These are phyloP conservation scores for Arctopsyche grandis DNA, from an alignment of 1,140 invertebrate species.

Conservation along the genomic window DNA sequence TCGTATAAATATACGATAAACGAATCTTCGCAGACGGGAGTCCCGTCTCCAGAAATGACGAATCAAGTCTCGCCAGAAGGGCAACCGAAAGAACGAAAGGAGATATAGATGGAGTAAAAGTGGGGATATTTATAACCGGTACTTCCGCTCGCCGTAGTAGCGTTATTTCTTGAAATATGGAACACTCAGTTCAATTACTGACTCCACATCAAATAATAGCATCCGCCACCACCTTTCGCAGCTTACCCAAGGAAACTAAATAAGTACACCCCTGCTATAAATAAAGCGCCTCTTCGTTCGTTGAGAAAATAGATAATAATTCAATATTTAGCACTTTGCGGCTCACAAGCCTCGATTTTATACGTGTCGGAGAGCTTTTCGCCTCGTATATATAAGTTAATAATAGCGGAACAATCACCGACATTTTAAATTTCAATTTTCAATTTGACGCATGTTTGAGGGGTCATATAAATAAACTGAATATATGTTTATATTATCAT, in stretches of 20 bases:
- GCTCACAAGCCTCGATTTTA: constrained; percentile 7
- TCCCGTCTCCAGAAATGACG: too few relatives aligned
- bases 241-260: constrained; percentile 6
- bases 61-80: background rate
- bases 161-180: constrained; percentile 31
- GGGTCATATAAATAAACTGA: too few relatives aligned
- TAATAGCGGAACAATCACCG: too few relatives aligned
- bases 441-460: too few relatives aligned
- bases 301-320: constrained; percentile 20
- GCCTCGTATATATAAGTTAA: background rate
- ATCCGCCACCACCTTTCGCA: constrained; percentile 13
- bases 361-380: background rate
- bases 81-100: background rate
- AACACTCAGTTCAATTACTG: constrained; percentile 31
- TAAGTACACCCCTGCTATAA: constrained; percentile 18
- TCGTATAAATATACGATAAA: too few relatives aligned
- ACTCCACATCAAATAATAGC: constrained; percentile 32
- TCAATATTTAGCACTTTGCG: constrained; percentile 21
- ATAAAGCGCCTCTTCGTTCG: background rate
- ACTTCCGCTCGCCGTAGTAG: background rate
- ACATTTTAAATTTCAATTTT: too few relatives aligned
- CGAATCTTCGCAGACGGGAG: too few relatives aligned
- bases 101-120: background rate
- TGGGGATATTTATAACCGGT: constrained; percentile 17
- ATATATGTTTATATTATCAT: too few relatives aligned